Conservation (phyloP, 2,113 vertebrate species). For the Myanophis thanlyinensis region DNA sequence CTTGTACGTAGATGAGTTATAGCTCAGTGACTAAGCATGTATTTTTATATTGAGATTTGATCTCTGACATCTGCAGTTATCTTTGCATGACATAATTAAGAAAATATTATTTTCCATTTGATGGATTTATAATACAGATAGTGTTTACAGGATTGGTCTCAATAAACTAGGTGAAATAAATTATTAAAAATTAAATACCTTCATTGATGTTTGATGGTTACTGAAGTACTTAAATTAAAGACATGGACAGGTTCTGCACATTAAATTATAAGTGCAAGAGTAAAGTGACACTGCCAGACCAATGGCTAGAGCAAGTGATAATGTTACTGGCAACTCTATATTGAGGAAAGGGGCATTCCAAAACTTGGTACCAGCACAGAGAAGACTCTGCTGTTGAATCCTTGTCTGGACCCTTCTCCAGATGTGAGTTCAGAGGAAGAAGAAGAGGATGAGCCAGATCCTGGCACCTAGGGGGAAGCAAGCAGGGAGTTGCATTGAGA, state of each 20-base stretch:
- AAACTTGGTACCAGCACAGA: background rate
- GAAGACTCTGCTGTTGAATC: background rate
- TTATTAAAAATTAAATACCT: background rate
- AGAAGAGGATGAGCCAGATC: background rate
- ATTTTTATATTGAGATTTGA: background rate
- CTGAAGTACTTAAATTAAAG: background rate
- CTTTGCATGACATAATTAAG: background rate
- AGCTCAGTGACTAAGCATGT: background rate
- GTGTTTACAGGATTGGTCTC: background rate
- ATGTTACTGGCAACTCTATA: background rate
- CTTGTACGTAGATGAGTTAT: too few species aligned
- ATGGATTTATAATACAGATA: background rate
- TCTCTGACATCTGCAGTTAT: background rate
- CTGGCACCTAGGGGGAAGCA: background rate
- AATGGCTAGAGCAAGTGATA: background rate
- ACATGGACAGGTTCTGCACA: background rate
- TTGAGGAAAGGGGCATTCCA: background rate
- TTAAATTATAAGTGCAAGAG: background rate
- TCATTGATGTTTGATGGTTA: background rate
- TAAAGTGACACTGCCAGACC: background rate
- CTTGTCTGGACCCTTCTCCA: background rate
- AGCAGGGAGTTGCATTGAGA: background rate
- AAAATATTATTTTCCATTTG: background rate
- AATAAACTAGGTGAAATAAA: background rate
- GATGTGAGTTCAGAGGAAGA: background rate